Evolutionary conservation across 2,113 vertebrate species (phyloP).

Genomic region (Gorsachius goisagi): DNA sequence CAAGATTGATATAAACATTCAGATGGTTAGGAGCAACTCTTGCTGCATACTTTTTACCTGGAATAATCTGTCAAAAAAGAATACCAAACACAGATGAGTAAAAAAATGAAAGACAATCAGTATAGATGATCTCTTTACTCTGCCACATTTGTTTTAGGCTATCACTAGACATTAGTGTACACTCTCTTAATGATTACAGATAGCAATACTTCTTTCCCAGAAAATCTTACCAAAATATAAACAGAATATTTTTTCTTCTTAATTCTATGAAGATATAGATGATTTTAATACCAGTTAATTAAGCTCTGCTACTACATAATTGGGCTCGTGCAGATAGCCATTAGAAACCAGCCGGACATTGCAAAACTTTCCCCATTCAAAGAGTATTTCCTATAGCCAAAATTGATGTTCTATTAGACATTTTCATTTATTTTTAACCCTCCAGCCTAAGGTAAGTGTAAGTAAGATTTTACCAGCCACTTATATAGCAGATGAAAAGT

Average conservation of each 20-base stretch:
- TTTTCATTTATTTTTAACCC: not conserved
- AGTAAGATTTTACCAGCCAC: not conserved
- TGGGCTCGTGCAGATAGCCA: not conserved
- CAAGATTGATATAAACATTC: conserved; percentile 98
- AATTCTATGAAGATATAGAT: not conserved
- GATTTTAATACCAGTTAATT: not conserved
- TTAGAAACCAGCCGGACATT: not conserved
- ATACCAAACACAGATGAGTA: not conserved
- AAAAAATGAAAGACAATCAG: not conserved
- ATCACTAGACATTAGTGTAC: not conserved
- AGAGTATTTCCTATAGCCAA: not conserved
- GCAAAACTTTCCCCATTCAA: not conserved
- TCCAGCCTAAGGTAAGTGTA: not conserved
- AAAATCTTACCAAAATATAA: not conserved
- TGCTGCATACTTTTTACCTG: conserved; percentile 96
- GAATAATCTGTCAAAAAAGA: conserved; percentile 84
- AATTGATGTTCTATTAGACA: not conserved
- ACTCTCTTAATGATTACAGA: not conserved
- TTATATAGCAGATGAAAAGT: not conserved
- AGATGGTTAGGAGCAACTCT: conserved; percentile 97
- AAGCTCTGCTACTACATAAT: not conserved
- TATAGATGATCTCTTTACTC: not conserved
- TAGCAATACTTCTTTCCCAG: not conserved
- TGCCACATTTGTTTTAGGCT: not conserved
- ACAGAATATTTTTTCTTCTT: not conserved